Conservation (phyloP, 2,113 vertebrate genomes). For the Perca schrenkii region DNA sequence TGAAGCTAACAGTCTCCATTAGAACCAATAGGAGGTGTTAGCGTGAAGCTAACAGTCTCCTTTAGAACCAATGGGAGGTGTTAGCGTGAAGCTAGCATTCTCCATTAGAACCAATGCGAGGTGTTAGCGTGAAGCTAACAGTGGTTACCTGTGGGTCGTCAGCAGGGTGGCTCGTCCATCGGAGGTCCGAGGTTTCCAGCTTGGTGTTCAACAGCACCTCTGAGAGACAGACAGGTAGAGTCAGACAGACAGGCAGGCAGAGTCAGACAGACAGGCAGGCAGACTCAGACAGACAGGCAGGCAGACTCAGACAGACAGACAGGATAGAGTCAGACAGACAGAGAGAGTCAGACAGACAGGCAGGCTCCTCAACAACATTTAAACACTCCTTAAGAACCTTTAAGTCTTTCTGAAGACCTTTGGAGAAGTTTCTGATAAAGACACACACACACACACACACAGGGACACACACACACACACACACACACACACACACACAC, state of each 20-base stretch:
- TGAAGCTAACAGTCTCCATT: slow-evolving; percentile 4
- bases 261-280: no score
- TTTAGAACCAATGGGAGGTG: accelerated
- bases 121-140: neutral
- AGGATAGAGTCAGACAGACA: no score
- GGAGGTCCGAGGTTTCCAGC: slow-evolving; percentile 87
- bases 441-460: no score
- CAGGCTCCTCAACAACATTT: neutral
- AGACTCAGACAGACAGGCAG: neutral
- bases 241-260: neutral
- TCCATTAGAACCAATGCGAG: no score
- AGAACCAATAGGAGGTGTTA: accelerated
- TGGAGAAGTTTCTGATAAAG: no score
- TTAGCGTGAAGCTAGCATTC: no score
- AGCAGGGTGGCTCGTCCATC: slow-evolving; percentile 86
- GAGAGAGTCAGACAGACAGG: no score
- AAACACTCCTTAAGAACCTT: no score
- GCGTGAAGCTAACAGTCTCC: no score
- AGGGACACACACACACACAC: no score
- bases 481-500: no score
- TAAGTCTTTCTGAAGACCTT: no score
- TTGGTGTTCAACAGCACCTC: slow-evolving; percentile 91
- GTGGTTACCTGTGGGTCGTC: slow-evolving; percentile 74
- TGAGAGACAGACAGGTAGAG: slow-evolving; percentile 65
- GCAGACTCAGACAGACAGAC: neutral